phyloP scores from a whole-genome alignment of 2,113 vertebrate genomes.

The Saccopteryx leptura region DNA sequence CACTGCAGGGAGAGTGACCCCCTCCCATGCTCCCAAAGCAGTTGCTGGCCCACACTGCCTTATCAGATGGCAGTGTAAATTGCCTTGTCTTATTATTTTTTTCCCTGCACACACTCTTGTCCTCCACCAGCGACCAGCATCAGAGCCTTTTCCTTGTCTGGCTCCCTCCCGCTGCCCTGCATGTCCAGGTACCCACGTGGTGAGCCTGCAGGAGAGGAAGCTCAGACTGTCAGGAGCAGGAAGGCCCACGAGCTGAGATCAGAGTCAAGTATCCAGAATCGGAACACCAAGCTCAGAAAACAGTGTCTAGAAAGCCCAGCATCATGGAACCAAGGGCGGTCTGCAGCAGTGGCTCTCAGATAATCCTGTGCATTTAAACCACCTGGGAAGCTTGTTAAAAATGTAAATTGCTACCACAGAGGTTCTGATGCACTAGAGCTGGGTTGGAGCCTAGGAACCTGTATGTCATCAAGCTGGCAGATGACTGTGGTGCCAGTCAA shows the following conservation, averaged over 20 bases:
- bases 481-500: not conserved
- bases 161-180: not conserved
- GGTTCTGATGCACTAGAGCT: not conserved
- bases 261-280: not conserved
- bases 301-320: not conserved
- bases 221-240: not conserved
- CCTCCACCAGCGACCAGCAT: not conserved
- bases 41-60: not conserved
- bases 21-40: not conserved
- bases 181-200: accelerated
- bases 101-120: not conserved
- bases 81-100: not conserved
- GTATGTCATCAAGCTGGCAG: not conserved
- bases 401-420: not conserved
- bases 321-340: accelerated
- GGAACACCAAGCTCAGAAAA: not conserved
- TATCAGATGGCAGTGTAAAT: accelerated
- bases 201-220: not conserved
- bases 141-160: not conserved
- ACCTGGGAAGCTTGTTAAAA: not conserved
- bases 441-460: not conserved
- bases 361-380: not conserved
- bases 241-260: accelerated
- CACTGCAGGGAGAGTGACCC: not conserved
- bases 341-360: not conserved